Conservation (phyloP, 1,140 invertebrate species). For the Microplitis mediator region DNA sequence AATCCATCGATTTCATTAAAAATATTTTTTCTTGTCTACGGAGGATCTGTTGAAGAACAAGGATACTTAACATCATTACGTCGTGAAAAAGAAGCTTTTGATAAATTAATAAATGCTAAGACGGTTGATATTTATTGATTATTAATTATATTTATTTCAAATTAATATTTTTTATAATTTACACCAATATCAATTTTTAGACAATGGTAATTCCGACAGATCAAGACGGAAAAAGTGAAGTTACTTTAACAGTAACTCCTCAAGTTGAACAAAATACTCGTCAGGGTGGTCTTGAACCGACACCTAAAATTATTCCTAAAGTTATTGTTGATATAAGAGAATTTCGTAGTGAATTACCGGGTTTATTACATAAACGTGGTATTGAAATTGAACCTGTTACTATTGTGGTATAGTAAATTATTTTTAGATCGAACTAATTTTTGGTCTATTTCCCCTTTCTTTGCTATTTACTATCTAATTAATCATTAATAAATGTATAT, state of each 20-base stretch:
- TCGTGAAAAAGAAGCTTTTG: constrained; percentile 93
- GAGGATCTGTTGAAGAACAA: constrained; percentile 93
- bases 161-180: constrained; percentile 9
- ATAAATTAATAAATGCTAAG: constrained; percentile 89
- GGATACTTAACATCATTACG: constrained; percentile 88
- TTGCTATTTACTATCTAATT: no score
- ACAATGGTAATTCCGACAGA: constrained; percentile 91
- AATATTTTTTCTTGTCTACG: constrained; percentile 90
- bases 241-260: constrained; percentile 65
- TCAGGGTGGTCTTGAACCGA: constrained; percentile 66
- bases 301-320: constrained; percentile 59
- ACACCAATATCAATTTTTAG: constrained; percentile 56
- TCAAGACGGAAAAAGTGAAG: constrained; percentile 83
- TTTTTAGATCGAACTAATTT: no score
- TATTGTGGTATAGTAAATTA: constrained; percentile 70
- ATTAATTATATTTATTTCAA: background rate
- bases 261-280: constrained; percentile 64
- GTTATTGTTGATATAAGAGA: constrained; percentile 98
- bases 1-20: constrained; percentile 67
- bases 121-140: constrained; percentile 68
- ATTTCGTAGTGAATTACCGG: constrained; percentile 95
- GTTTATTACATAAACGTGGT: constrained; percentile 89
- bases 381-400: constrained; percentile 93
- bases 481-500: background rate
- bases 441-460: no score